Evolutionary conservation across 2,797 vertebrate species (phyloP), one percentile per base, ranked within the genome.

Genomic region (Brotula barbata): DNA sequence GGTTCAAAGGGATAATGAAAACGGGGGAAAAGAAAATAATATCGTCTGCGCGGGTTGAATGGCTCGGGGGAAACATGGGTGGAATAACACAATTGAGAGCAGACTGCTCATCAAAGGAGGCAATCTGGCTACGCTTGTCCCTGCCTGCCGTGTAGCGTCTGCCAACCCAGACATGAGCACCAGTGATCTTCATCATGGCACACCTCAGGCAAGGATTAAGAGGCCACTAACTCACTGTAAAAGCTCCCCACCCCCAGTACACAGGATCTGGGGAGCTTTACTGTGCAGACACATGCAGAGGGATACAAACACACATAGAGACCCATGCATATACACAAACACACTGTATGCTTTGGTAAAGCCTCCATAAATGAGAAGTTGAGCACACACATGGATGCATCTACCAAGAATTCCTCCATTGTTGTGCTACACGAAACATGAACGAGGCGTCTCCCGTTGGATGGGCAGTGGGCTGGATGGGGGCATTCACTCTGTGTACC

Each of bases 161-260:
- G 80, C 75, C 84, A 77, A 70, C 68, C 76, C 78, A 82, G 78
- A 85, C 85, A 81, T 55, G 77, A 84, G 65, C 76, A 80, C 77
- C 43, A 82, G 80, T 80, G 85, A 86, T 87, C 87, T 87, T 82
- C 84, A 85, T 87, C 85, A 84, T 54, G 59, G 76, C 64, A 58
- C 78, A 87, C 88, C 87, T 85, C 80, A 51, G 87, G 86, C 82
- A 63, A 75, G 73, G 85, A 89, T 89, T 89, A 89, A 71, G 83
- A 81, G 76, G 73, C 71, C 80, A 78, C 83, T 77, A 77, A 85
- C 83, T 84, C 77, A 50, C 62, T 69, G 76, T 64, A 77, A 85
- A 71, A 58, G 62, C 78, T 58, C 76, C 76, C 79, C 25, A 4
- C 25, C 25, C 25, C 25, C 25, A 28, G 25, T 4, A 28, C 82